Conservation (phyloP, 1,140 invertebrate genomes). For the Vanessa atalanta region DNA sequence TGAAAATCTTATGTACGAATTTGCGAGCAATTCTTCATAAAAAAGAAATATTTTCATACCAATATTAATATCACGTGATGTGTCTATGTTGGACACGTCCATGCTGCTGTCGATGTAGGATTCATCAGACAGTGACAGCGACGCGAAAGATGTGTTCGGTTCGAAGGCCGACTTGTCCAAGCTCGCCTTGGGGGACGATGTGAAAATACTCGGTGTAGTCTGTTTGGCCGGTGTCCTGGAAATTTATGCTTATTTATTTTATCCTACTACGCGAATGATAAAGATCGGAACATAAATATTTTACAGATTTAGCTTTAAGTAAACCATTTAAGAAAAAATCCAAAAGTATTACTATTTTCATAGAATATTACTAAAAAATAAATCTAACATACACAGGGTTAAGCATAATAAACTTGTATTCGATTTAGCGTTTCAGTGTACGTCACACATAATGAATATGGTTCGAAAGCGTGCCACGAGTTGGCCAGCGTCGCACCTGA, state of each 20-base stretch:
- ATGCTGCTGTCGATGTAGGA: slow-evolving; percentile 67
- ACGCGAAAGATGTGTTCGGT: slow-evolving; percentile 63
- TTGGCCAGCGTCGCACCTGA: slow-evolving; percentile 40
- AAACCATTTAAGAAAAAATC: too few species aligned
- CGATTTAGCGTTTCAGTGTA: too few species aligned
- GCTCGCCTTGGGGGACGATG: slow-evolving; percentile 70
- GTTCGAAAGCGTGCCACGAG: neutral
- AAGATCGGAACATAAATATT: too few species aligned
- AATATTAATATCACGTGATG: slow-evolving; percentile 56
- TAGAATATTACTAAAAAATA: too few species aligned
- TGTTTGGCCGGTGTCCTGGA: slow-evolving; percentile 66
- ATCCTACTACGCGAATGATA: too few species aligned
- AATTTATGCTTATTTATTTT: neutral
- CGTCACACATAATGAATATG: too few species aligned
- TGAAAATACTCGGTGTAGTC: slow-evolving; percentile 68
- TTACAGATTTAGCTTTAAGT: too few species aligned
- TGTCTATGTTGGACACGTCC: slow-evolving; percentile 60
- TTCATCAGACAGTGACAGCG: slow-evolving; percentile 70
- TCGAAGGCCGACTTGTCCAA: slow-evolving; percentile 54
- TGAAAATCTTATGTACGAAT: too few species aligned
- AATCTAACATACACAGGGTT: too few species aligned
- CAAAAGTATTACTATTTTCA: too few species aligned
- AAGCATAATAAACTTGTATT: too few species aligned
- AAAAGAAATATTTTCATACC: slow-evolving; percentile 37
- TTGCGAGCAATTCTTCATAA: too few species aligned